These are phyloP conservation scores for Argyresthia albistria DNA, from an alignment of 2,888 invertebrate genomes.

Conservation along the genomic window DNA sequence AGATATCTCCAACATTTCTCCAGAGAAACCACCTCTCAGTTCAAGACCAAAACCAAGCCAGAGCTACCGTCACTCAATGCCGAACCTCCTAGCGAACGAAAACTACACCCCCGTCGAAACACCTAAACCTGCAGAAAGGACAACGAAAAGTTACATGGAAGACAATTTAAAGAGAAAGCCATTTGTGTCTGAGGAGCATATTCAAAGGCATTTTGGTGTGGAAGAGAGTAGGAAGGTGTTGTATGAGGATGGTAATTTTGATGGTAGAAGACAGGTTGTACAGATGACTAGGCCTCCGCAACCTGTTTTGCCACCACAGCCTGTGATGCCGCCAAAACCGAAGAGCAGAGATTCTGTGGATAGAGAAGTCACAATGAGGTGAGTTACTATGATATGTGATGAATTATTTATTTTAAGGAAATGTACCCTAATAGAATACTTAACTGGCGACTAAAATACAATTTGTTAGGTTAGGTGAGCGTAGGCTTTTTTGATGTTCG, in stretches of 20 bases:
- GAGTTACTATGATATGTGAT: no score
- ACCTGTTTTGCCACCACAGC: conserved; percentile 39
- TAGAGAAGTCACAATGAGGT: conserved; percentile 67
- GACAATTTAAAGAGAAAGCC: conserved; percentile 41
- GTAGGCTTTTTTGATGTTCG: no score
- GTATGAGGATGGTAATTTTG: conserved; percentile 31
- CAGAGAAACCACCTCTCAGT: conserved; percentile 42
- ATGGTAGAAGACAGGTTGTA: conserved; percentile 21
- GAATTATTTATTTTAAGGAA: no score
- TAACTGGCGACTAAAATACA: no score
- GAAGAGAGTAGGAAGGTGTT: conserved; percentile 55
- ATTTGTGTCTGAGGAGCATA: conserved; percentile 60
- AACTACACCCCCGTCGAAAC: conserved; percentile 38
- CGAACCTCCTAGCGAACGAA: conserved; percentile 53
- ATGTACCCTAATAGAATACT: no score
- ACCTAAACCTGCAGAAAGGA: background rate
- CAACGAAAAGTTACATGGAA: background rate
- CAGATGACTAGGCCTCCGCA: conserved; percentile 26
- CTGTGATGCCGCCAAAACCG: conserved; percentile 52
- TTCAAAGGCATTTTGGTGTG: conserved; percentile 58
- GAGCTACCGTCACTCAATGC: conserved; percentile 63
- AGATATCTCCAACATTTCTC: conserved; percentile 63
- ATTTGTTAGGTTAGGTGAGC: no score
- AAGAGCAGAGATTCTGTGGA: conserved; percentile 54
- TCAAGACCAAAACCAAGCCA: conserved; percentile 25